Evolutionary conservation across 2,113 vertebrate species (phyloP), one percentile per base, ranked within the genome.

Genomic region (Rhineura floridana): DNA sequence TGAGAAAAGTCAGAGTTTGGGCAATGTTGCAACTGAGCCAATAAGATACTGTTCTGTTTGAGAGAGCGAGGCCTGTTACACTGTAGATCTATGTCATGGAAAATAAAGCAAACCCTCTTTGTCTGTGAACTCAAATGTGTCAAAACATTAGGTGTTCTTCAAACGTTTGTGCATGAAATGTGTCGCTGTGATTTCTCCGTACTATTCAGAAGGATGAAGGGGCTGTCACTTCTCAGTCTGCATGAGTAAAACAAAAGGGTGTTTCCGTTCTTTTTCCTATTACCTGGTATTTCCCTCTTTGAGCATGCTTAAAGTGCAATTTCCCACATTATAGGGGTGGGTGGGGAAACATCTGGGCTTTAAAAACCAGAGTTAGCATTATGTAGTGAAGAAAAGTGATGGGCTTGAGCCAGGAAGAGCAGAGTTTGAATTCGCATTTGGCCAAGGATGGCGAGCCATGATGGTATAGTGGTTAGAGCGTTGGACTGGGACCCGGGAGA

Each of bases 81-180:
- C 67, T 10, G 19, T 46, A 72, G 17, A 77, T 13, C 39, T 44
- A n/a, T 73, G 46, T 0, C 1, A 62, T n/a, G 85, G 4, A 19
- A 91, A 75, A 55, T 0, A 4, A 11, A 0, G 44, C 4, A 2
- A 75, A 50, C 33, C 0, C 44, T 42, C 78, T 87, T 30, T 50
- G 75, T 0, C 0, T 83, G 0, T 92, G 91, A 94, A 90, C 85
- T 46, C 86, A 89, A n/a, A 87, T 92, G 92, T 93, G 95, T 94
- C 93, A 91, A 44, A 87, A 63, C 36, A 17, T 91, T 84, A 83
- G 86, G 86, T 25, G 81, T 85, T 23, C 83, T 91, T 87, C 81
- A 86, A 92, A 84, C 77, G 78, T 83, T 88, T 84, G 79, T 0
- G 1, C 81, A 63, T 69, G 65, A 88, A 88, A 75, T 0, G 28